Evolutionary conservation across 1,140 invertebrate genomes (phyloP), one percentile per base, ranked within the genome.

Genomic region (Dendroctonus ponderosae): DNA sequence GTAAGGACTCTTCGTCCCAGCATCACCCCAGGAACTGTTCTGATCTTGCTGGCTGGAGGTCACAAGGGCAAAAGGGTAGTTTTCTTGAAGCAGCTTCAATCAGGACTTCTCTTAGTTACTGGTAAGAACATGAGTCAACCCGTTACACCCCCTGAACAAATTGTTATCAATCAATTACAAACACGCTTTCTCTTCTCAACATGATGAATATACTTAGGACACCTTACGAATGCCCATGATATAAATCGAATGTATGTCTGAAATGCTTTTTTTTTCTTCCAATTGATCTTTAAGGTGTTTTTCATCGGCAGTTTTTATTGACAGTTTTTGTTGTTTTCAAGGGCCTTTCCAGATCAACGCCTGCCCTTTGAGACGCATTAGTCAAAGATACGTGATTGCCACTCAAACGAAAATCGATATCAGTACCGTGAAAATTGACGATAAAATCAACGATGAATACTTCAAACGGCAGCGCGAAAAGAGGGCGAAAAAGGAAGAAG

Each of bases 21-120:
- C 62, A 85, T 99, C 57, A 90, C 86, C 38, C 94, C 95, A 4
- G 97, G 97, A 71, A 94, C 93, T 2, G 85, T 99, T 37, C 86
- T 94, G 50, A 98, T 99, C 72, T 79, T 99, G 65, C 82, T 99
- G 66, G 96, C 96, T 77, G 97, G 98, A 57, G 83, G 87, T 65
- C 95, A 99, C 76, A 93, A 95, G 76, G 97, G 96, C 80, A 99
- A 98, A 82, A 87, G 94, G 14, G 92, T 92, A 11, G 87, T 94
- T 59, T 84, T 93, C 41, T 80, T 99, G 26, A 99, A 97, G 78
- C 87, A 93, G 50, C 82, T 99, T 42, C 81, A 83, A 52, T 93
- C 92, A 79, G 98, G 97, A 12, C 84, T 99, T 44, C 84, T 99
- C 52, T 86, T 99, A 43, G 89, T 99, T 8, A 97, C 94, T 75